phyloP scores from a whole-genome alignment of 1,140 invertebrate genomes.

The Prorops nasuta region DNA sequence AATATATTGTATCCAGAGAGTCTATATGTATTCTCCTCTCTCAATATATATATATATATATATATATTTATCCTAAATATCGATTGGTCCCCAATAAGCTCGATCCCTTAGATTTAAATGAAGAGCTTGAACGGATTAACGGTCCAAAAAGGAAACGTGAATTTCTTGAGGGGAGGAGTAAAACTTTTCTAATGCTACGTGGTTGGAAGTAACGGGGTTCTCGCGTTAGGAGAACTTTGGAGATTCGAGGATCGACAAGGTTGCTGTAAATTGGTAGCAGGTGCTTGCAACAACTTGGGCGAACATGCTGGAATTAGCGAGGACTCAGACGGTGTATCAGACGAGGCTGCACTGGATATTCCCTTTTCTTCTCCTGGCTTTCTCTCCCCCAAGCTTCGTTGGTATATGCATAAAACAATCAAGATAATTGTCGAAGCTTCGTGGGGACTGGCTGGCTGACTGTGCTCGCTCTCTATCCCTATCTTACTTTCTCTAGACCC shows the following conservation, averaged over 20 bases:
- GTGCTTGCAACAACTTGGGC: background rate
- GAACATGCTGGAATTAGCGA: background rate
- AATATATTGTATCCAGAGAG: too few relatives aligned
- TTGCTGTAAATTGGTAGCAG: background rate
- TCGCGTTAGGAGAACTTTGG: too few relatives aligned
- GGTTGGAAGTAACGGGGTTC: too few relatives aligned
- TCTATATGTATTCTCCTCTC: too few relatives aligned
- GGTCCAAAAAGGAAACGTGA: too few relatives aligned
- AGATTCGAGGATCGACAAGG: constrained; percentile 14
- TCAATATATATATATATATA: too few relatives aligned
- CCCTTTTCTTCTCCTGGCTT: constrained; percentile 16
- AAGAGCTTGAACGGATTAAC: too few relatives aligned
- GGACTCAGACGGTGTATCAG: background rate
- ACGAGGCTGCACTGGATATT: background rate
- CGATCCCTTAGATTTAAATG: too few relatives aligned
- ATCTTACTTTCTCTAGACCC: constrained; percentile 25
- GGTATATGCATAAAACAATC: constrained; percentile 57
- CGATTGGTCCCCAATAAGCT: too few relatives aligned
- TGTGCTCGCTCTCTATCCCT: constrained; percentile 32
- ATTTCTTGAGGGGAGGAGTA: too few relatives aligned
- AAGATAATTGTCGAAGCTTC: constrained; percentile 57
- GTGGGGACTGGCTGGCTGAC: constrained; percentile 35
- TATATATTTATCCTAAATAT: too few relatives aligned
- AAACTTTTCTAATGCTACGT: too few relatives aligned
- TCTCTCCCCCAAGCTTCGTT: constrained; percentile 17